Conservation (phyloP, 2,797 vertebrate species). For the Rhinophrynus dorsalis region DNA sequence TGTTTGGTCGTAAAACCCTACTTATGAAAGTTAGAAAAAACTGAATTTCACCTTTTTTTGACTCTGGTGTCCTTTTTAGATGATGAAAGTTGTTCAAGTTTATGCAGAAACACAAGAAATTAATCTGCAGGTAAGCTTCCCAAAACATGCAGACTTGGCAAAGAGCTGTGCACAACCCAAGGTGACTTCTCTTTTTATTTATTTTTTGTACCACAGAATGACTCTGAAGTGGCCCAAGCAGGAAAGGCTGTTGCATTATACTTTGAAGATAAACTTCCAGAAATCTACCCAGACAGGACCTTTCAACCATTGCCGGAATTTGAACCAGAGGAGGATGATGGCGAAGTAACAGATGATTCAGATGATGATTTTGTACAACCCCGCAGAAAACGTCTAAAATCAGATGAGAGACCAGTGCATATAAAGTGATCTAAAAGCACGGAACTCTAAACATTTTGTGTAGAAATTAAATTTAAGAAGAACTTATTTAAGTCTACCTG, state of each 20-base stretch:
- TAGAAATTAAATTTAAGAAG: conserved; percentile 55
- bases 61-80: conserved; percentile 99
- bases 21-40: conserved; percentile 73
- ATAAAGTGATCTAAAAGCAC: conserved; percentile 83
- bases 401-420: conserved; percentile 89
- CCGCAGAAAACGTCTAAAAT: conserved; percentile 95
- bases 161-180: conserved; percentile 74
- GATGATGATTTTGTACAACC: conserved; percentile 95
- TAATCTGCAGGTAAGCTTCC: conserved; percentile 99
- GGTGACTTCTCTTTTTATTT: conserved; percentile 73
- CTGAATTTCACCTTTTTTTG: conserved; percentile 87
- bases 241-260: conserved; percentile 89
- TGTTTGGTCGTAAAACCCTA: conserved; percentile 69
- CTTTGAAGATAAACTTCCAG: conserved; percentile 93
- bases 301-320: conserved; percentile 86
- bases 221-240: conserved; percentile 97
- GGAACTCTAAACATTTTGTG: conserved; percentile 66
- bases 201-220: conserved; percentile 83
- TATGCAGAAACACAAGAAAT: conserved; percentile 99
- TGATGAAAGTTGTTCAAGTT: conserved; percentile 99
- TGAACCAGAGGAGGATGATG: conserved; percentile 81
- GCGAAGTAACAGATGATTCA: conserved; percentile 89
- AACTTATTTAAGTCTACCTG: conserved; percentile 77
- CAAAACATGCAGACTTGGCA: conserved; percentile 82
- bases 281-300: conserved; percentile 89